Conservation (phyloP, 2,113 vertebrate species). For the Sphyrna mokarran region DNA sequence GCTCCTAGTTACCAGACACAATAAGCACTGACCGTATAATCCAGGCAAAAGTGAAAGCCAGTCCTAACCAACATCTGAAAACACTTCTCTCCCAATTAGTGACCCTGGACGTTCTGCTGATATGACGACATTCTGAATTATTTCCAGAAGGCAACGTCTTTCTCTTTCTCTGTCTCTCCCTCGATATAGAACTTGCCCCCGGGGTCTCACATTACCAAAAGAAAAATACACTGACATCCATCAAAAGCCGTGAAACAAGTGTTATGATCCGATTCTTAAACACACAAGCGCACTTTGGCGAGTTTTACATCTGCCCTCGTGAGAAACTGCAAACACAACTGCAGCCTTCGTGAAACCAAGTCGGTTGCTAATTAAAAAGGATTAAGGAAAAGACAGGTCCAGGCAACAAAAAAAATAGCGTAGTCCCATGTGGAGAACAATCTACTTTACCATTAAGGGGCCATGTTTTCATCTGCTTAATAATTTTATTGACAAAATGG, state of each 20-base stretch:
- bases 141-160: constrained; percentile 25
- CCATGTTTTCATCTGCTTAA: constrained; percentile 13
- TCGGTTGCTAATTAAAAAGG: constrained; percentile 25
- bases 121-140: constrained; percentile 33
- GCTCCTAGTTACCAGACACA: neutral
- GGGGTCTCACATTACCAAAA: constrained; percentile 19
- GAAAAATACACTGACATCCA: constrained; percentile 31
- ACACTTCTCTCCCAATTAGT: constrained; percentile 31
- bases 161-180: neutral
- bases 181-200: neutral
- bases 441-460: neutral
- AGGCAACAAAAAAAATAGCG: neutral
- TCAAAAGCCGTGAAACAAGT: constrained; percentile 25
- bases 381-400: constrained; percentile 18
- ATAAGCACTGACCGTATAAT: neutral
- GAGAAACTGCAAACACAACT: constrained; percentile 3
- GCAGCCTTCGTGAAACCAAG: neutral
- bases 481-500: neutral
- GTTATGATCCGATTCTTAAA: constrained; percentile 16
- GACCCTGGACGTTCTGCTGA: constrained; percentile 32
- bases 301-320: constrained; percentile 12
- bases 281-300: constrained; percentile 14
- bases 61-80: constrained; percentile 26
- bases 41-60: neutral
- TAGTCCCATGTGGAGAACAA: neutral